These are phyloP conservation scores for Diaperis boleti DNA, from an alignment of 2,888 invertebrate species.

Conservation along the genomic window DNA sequence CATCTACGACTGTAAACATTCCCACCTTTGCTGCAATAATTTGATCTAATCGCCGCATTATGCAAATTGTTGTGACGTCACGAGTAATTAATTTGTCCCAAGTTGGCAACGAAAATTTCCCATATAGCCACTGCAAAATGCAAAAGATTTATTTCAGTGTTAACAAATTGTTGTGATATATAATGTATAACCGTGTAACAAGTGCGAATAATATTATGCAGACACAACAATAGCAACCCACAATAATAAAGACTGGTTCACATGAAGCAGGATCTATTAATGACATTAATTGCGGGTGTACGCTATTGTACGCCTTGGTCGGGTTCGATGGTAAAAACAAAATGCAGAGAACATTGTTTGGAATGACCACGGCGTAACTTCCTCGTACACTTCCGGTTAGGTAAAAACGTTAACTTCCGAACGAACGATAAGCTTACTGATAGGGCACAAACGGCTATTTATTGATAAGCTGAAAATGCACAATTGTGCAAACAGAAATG, in stretches of 20 bases:
- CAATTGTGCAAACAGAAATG: too few species aligned
- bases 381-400: conserved; percentile 1
- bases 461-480: background rate
- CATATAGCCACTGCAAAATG: background rate
- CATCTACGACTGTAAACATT: conserved; percentile 12
- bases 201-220: conserved; percentile 1
- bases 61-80: conserved; percentile 11
- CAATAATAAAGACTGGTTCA: conserved; percentile 7
- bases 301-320: background rate
- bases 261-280: conserved; percentile 1
- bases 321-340: background rate
- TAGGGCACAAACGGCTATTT: background rate
- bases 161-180: conserved; percentile 6
- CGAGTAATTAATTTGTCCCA: background rate
- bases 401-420: background rate
- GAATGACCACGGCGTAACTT: conserved; percentile 1
- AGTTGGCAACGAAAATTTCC: conserved; percentile 6
- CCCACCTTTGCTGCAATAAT: background rate
- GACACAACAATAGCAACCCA: background rate
- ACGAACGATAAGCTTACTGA: conserved; percentile 3
- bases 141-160: background rate
- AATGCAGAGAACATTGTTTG: background rate
- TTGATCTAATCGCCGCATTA: background rate
- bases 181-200: conserved; percentile 1
- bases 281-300: background rate